A percentile compares a stretch with the other conserved stretches of the same genome.
phyloP scores from a whole-genome alignment of 2,113 vertebrate species.

The Haemorhous mexicanus region DNA sequence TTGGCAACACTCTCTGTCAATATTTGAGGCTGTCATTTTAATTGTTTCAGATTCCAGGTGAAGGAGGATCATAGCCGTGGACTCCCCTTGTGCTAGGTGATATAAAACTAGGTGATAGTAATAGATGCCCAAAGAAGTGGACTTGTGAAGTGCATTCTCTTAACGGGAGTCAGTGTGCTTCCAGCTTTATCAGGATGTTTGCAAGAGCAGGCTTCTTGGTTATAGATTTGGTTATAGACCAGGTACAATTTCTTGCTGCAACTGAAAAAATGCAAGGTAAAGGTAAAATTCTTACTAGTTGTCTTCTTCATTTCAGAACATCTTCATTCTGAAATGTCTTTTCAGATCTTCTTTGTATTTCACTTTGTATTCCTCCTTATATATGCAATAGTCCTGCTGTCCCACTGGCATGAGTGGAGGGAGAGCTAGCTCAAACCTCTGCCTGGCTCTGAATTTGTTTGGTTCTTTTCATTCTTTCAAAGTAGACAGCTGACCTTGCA shows the following conservation, averaged over 20 bases:
- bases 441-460: background rate
- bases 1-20: background rate
- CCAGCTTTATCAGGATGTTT: background rate
- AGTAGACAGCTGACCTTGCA: background rate
- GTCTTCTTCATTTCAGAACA: background rate
- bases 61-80: background rate
- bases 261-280: background rate
- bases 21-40: background rate
- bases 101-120: background rate
- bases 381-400: background rate
- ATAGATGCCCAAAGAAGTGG: background rate
- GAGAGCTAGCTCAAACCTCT: background rate
- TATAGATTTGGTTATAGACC: background rate
- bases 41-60: constrained; percentile 8
- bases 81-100: background rate
- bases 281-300: background rate
- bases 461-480: background rate
- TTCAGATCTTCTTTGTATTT: background rate
- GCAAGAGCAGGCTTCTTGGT: background rate
- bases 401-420: background rate
- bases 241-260: background rate
- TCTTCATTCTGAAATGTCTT: background rate
- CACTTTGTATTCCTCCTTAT: background rate
- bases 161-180: background rate
- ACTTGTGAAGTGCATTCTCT: background rate